Conservation (phyloP, 2,113 vertebrate genomes). For the Menidia beryllina region DNA sequence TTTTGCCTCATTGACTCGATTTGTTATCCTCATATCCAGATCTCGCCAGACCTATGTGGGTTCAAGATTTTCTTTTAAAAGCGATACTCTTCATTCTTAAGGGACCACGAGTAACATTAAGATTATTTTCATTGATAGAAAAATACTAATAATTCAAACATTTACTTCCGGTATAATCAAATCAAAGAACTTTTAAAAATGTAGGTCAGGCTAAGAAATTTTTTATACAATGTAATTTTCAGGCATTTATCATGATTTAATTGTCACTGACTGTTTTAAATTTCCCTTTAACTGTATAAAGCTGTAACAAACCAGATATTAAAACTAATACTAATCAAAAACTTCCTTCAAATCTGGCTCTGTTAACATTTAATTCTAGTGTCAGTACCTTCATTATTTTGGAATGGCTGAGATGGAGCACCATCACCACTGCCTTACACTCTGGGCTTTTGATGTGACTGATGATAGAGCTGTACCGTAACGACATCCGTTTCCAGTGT, state of each 20-base stretch:
- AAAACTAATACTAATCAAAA: neutral
- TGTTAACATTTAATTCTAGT: neutral
- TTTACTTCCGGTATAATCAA: no score
- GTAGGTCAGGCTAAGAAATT: no score
- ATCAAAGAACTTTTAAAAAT: no score
- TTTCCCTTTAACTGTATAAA: neutral
- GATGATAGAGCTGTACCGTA: slow-evolving; percentile 86
- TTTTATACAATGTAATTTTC: no score
- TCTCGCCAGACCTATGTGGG: slow-evolving; percentile 83
- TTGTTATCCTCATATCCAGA: slow-evolving; percentile 85
- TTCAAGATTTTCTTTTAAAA: neutral
- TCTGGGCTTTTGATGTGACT: slow-evolving; percentile 84
- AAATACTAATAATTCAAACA: no score
- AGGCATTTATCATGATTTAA: no score
- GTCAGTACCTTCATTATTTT: slow-evolving; percentile 82
- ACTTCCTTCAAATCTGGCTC: neutral
- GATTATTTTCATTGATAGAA: no score
- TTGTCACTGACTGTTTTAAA: no score
- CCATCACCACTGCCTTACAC: slow-evolving; percentile 82
- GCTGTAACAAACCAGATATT: neutral
- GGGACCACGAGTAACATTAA: no score
- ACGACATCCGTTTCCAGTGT: slow-evolving; percentile 85
- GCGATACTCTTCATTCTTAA: no score
- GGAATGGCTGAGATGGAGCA: slow-evolving; percentile 82
- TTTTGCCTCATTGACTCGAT: slow-evolving; percentile 87